A percentile compares a stretch with the other conserved stretches of the same genome.
These are phyloP conservation scores for Staurois parvus DNA, from an alignment of 2,797 vertebrate genomes.

Conservation along the genomic window DNA sequence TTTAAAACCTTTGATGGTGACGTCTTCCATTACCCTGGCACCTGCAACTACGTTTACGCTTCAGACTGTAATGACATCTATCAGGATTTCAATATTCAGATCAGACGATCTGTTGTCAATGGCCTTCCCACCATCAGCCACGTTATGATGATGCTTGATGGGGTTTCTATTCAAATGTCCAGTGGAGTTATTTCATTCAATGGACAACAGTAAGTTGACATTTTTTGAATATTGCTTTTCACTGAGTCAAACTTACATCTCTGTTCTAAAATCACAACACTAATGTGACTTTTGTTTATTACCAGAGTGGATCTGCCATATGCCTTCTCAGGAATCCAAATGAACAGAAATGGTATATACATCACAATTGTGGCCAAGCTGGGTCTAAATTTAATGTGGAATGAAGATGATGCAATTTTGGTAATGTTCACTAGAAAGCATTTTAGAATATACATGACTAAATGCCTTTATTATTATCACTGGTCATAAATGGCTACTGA, in stretches of 20 bases:
- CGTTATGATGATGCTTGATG: constrained; percentile 46
- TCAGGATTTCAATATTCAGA: constrained; percentile 54
- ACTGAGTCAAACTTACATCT: neutral
- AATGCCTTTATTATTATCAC: too few species aligned
- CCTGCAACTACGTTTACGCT: constrained; percentile 52
- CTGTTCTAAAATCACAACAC: neutral
- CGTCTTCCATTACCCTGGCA: constrained; percentile 45
- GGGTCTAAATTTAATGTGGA: constrained; percentile 84
- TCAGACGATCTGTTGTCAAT: constrained; percentile 48
- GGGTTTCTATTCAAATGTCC: constrained; percentile 23
- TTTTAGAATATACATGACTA: too few species aligned
- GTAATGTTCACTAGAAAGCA: constrained; percentile 71
- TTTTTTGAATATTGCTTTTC: neutral
- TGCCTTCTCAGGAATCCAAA: constrained; percentile 78
- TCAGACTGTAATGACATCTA: constrained; percentile 33
- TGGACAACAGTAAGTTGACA: constrained; percentile 35
- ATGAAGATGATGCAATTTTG: constrained; percentile 80
- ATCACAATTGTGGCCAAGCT: constrained; percentile 82
- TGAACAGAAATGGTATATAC: constrained; percentile 76
- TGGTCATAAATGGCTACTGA: too few species aligned
- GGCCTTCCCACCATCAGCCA: constrained; percentile 32
- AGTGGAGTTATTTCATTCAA: constrained; percentile 43
- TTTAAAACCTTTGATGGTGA: constrained; percentile 59
- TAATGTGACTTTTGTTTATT: neutral
- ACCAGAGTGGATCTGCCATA: constrained; percentile 81